A percentile compares a stretch with the other conserved stretches of the same genome.
Conservation (phyloP, 2,113 vertebrate genomes). For the Tachysurus vachellii region DNA sequence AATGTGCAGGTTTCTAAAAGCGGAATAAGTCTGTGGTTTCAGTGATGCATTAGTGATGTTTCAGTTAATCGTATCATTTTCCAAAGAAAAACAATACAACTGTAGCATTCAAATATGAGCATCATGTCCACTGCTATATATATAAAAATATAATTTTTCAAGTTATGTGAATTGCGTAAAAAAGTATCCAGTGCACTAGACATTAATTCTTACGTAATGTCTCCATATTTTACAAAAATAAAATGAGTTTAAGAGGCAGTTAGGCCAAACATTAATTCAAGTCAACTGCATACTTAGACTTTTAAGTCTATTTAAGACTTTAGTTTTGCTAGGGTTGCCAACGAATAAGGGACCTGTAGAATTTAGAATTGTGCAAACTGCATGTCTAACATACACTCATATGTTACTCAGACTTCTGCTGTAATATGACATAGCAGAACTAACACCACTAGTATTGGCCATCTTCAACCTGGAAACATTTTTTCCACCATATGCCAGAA, state of each 20-base stretch:
- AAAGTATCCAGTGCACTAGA: not conserved
- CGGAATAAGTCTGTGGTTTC: not conserved
- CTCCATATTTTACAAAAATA: not conserved
- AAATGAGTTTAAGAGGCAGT: not conserved
- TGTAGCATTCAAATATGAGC: not conserved
- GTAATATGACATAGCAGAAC: not conserved
- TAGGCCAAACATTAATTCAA: not conserved
- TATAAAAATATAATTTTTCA: too few species aligned
- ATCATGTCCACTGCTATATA: not conserved
- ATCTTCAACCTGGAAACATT: not conserved
- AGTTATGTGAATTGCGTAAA: not conserved
- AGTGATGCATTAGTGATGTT: not conserved
- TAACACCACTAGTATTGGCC: not conserved
- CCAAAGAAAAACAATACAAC: too few species aligned
- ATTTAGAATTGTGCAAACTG: not conserved
- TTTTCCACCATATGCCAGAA: not conserved
- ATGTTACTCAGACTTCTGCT: not conserved
- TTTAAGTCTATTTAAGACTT: too few species aligned
- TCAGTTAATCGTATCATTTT: not conserved
- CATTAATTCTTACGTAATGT: not conserved
- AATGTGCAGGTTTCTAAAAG: not conserved
- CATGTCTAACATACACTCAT: not conserved
- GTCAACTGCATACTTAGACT: not conserved
- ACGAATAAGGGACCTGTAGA: not conserved
- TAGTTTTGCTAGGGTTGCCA: too few species aligned